These are phyloP conservation scores for Euglossa dilemma DNA, from an alignment of 1,140 invertebrate genomes.

Conservation along the genomic window DNA sequence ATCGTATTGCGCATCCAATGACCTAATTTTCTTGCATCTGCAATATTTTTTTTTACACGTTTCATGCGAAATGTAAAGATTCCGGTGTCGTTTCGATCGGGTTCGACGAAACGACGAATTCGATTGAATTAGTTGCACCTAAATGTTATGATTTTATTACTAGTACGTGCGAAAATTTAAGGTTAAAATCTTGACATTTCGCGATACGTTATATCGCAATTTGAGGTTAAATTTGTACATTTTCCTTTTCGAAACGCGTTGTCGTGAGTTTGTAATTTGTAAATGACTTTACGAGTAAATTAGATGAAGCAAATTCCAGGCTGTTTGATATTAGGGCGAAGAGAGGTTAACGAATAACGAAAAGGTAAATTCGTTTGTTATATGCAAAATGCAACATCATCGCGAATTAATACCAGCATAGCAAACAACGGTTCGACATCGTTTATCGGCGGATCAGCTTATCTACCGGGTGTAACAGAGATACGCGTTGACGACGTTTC, in stretches of 20 bases:
- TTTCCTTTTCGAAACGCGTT: no score
- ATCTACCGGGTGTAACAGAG: slow-evolving; percentile 69
- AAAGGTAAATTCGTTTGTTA: neutral
- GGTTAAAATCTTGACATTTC: no score
- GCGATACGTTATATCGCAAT: no score
- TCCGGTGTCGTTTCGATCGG: no score
- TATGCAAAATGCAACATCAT: slow-evolving; percentile 40
- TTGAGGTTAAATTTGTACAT: no score
- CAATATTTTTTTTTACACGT: neutral
- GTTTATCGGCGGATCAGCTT: slow-evolving; percentile 69
- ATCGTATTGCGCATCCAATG: neutral
- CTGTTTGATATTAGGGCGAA: neutral
- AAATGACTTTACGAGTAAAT: neutral
- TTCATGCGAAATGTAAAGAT: neutral
- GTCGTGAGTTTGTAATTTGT: no score
- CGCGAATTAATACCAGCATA: slow-evolving; percentile 56
- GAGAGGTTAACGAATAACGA: slow-evolving; percentile 5
- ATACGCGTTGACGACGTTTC: slow-evolving; percentile 62
- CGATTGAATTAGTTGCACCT: no score
- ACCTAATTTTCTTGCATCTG: neutral
- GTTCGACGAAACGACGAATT: no score
- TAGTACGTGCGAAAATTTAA: no score
- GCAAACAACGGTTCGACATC: slow-evolving; percentile 58
- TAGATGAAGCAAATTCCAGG: neutral
- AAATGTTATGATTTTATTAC: no score